Conservation (phyloP, 2,888 invertebrate genomes). For the Melolontha melolontha region DNA sequence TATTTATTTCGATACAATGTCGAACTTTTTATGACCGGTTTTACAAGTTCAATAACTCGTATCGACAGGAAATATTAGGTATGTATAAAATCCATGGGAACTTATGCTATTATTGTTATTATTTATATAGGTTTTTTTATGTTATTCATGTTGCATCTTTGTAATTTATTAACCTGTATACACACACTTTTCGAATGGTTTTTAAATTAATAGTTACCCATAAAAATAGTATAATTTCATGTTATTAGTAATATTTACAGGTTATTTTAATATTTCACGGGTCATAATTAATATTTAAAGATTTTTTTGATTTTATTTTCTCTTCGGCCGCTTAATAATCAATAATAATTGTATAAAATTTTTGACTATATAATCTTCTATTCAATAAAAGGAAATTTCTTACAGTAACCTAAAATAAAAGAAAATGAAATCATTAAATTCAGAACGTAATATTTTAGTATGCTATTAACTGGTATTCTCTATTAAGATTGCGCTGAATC, state of each 20-base stretch:
- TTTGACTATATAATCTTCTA: too few species aligned
- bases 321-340: too few species aligned
- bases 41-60: constrained; percentile 38
- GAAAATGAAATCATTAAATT: too few species aligned
- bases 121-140: constrained; percentile 29
- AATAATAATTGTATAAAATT: too few species aligned
- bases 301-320: too few species aligned
- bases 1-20: constrained; percentile 37
- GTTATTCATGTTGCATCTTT: constrained; percentile 20
- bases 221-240: constrained; percentile 16
- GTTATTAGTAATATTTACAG: constrained; percentile 32
- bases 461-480: too few species aligned
- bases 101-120: constrained; percentile 36
- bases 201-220: constrained; percentile 25
- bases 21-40: constrained; percentile 39
- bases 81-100: constrained; percentile 35
- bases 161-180: constrained; percentile 29
- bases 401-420: too few species aligned
- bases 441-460: too few species aligned
- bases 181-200: constrained; percentile 15
- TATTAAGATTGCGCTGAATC: too few species aligned
- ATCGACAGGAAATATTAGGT: constrained; percentile 36
- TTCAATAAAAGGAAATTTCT: too few species aligned
- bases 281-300: constrained; percentile 11
- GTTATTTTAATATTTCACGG: constrained; percentile 28